Evolutionary conservation across 2,888 invertebrate genomes (phyloP).

Genomic region (Nemapogon koenigi): DNA sequence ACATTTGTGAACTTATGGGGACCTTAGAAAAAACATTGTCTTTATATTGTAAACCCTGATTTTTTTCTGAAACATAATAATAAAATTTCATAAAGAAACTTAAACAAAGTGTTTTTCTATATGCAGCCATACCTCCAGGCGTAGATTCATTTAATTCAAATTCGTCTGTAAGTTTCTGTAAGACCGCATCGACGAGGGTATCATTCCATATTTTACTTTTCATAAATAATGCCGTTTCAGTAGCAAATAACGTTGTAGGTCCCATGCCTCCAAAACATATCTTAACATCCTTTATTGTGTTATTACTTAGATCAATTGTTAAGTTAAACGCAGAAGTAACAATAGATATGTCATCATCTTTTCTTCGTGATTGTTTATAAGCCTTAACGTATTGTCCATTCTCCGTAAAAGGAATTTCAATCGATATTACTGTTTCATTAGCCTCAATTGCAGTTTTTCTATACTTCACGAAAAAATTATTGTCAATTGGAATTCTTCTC

Average conservation of each 20-base stretch:
- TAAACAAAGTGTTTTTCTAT: constrained; percentile 64
- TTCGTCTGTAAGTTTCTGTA: constrained; percentile 67
- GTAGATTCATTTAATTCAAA: constrained; percentile 71
- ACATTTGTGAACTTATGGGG: constrained; percentile 75
- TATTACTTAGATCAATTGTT: constrained; percentile 49
- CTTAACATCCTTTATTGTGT: constrained; percentile 59
- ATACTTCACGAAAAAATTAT: constrained; percentile 86
- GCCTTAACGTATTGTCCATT: constrained; percentile 78
- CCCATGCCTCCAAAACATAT: constrained; percentile 87
- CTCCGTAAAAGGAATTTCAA: constrained; percentile 78
- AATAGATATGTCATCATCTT: constrained; percentile 96
- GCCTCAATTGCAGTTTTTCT: constrained; percentile 75
- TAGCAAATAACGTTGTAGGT: constrained; percentile 74
- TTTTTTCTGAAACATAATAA: constrained; percentile 54
- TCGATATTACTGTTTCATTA: constrained; percentile 81
- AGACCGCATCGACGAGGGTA: constrained; percentile 59
- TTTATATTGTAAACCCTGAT: constrained; percentile 26
- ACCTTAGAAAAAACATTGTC: constrained; percentile 44
- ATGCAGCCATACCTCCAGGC: constrained; percentile 77
- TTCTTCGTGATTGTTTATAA: constrained; percentile 89
- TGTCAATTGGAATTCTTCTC: constrained; percentile 73
- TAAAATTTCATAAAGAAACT: constrained; percentile 71
- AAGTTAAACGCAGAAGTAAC: constrained; percentile 81
- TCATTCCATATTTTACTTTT: constrained; percentile 64
- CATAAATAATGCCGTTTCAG: constrained; percentile 61